phyloP scores from a whole-genome alignment of 2,888 invertebrate genomes.

The Dryobotodes eremita region DNA sequence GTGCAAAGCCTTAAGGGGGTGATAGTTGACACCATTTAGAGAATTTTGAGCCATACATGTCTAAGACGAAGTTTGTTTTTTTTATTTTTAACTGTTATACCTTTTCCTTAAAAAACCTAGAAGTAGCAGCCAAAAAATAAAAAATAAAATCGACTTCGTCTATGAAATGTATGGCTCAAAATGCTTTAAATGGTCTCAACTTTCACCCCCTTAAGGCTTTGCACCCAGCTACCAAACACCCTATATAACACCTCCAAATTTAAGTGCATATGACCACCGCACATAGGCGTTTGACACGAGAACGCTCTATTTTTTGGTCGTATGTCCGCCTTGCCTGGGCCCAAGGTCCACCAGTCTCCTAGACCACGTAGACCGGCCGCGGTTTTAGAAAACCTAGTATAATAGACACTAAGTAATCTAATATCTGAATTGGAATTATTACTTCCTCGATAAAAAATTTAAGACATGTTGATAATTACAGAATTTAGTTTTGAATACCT shows the following conservation, averaged over 20 bases:
- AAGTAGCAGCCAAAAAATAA: too few relatives aligned
- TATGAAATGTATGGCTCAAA: too few relatives aligned
- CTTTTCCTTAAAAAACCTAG: too few relatives aligned
- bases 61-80: too few relatives aligned
- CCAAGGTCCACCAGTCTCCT: slow-evolving; percentile 80
- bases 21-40: too few relatives aligned
- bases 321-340: slow-evolving; percentile 56
- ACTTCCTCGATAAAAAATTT: slow-evolving; percentile 36
- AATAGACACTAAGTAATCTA: slow-evolving; percentile 12
- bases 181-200: too few relatives aligned
- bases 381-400: slow-evolving; percentile 63
- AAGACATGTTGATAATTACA: background rate
- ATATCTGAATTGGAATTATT: slow-evolving; percentile 29
- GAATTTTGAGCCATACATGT: too few relatives aligned
- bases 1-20: too few relatives aligned
- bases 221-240: too few relatives aligned
- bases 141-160: too few relatives aligned
- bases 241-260: slow-evolving; percentile 35
- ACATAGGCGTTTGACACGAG: slow-evolving; percentile 52
- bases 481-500: slow-evolving; percentile 27
- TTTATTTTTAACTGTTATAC: too few relatives aligned
- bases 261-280: slow-evolving; percentile 21
- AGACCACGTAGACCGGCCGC: slow-evolving; percentile 52
- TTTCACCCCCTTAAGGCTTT: too few relatives aligned
- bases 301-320: slow-evolving; percentile 69